Percentiles rank a stretch among this genome's conserved stretches.
These are phyloP conservation scores for Myotis davidii DNA, from an alignment of 2,113 vertebrate genomes.

Conservation along the genomic window DNA sequence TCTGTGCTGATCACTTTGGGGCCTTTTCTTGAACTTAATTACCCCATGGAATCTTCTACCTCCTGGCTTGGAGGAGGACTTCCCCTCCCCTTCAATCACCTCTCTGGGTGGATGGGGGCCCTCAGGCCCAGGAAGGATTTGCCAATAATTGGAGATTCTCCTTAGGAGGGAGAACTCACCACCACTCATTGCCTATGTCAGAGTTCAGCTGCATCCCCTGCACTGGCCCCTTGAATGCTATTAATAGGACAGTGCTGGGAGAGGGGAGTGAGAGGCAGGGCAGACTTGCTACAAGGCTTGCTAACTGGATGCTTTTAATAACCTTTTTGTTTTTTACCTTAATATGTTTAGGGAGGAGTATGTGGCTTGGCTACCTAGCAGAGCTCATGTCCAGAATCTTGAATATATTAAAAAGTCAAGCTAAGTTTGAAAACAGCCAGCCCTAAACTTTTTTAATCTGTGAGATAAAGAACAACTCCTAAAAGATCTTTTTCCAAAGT, in stretches of 20 bases:
- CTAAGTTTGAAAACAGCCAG: conserved; percentile 44
- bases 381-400: conserved; percentile 48
- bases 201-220: background rate
- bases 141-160: background rate
- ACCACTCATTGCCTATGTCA: background rate
- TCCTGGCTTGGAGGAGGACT: background rate
- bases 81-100: background rate
- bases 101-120: background rate
- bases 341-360: background rate
- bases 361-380: conserved; percentile 43
- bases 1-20: conserved; percentile 29
- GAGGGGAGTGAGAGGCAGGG: background rate
- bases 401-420: conserved; percentile 52
- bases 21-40: conserved; percentile 32
- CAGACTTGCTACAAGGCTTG: background rate
- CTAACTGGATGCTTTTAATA: conserved; percentile 16
- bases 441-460: background rate
- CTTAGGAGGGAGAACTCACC: background rate
- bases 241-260: background rate
- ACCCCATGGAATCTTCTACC: background rate
- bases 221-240: background rate
- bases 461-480: background rate
- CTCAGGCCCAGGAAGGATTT: background rate
- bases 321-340: conserved; percentile 28
- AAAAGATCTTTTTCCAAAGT: background rate